Evolutionary conservation across 2,888 invertebrate species (phyloP), one percentile per base, ranked within the genome.

Genomic region (Pimpla rufipes): DNA sequence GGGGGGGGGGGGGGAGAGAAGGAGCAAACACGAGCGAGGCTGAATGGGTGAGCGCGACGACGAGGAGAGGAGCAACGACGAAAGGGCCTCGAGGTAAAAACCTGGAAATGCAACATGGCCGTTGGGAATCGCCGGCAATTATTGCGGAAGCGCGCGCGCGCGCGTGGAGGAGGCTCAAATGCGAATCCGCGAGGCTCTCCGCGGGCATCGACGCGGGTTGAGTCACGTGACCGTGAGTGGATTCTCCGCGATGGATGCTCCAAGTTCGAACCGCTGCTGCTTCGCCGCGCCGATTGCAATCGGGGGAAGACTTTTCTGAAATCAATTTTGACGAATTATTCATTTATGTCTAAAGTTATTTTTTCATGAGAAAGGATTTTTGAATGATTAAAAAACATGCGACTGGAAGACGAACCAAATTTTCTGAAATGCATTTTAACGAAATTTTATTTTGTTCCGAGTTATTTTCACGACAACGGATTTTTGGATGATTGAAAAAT

Each of bases 81-180:
- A 66, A 45, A 67, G 66, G n/a, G 66, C 47, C 67, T 40, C 67
- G 87, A 87, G 89, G 88, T 88, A 92, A 92, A 92, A 92, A 85
- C 89, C 90, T 90, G 89, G 89, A 79, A 91, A 91, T 91, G 90
- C 91, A 91, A 88, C 90, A 92, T 92, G 92, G 92, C 91, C 90
- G 91, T 90, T 89, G 85, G 68, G 90, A 89, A 89, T 90, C 90
- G 89, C 85, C 86, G 87, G 88, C 91, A 91, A 92, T 92, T 91
- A 91, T 91, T 90, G 88, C 89, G 88, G 88, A 90, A 47, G 62
- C 89, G 88, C 29, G 29, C 29, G 5, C n/a, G n/a, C n/a, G n/a
- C n/a, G n/a, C n/a, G n/a, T n/a, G n/a, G 88, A 90, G 87, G 88
- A 88, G 62, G 45, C 88, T 87, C 87, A 90, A 90, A 90, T 89